Conservation (phyloP, 2,113 vertebrate species). For the Brevimyrus niger region DNA sequence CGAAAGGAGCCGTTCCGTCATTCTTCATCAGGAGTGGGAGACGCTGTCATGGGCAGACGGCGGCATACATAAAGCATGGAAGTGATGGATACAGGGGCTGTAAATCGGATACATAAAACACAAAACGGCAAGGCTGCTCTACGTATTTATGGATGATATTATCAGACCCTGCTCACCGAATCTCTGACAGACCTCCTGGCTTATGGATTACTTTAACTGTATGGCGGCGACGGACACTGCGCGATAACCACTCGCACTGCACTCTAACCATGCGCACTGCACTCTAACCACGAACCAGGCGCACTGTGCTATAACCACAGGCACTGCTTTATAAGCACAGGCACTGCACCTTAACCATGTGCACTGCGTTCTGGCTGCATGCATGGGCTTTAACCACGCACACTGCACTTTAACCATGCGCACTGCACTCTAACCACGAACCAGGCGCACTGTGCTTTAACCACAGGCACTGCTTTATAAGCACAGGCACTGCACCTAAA, state of each 20-base stretch:
- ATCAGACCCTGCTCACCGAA: conserved; percentile 11
- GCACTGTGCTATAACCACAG: background rate
- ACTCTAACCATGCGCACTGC: background rate
- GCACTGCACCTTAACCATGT: background rate
- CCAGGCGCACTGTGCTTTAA: background rate
- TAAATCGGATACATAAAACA: conserved; percentile 11
- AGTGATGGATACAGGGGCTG: conserved; percentile 9
- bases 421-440: background rate
- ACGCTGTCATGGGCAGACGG: background rate
- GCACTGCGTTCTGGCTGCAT: background rate
- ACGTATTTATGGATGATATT: conserved; percentile 19
- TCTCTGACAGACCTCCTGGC: background rate
- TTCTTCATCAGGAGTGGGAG: conserved; percentile 7
- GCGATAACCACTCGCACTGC: background rate
- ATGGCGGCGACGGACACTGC: background rate
- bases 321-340: too few species aligned
- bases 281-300: background rate
- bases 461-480: too few species aligned
- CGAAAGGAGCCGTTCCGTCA: background rate
- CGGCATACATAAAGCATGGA: conserved; percentile 6
- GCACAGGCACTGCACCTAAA: background rate
- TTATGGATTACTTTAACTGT: background rate
- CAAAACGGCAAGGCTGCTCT: conserved; percentile 1
- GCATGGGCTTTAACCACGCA: background rate
- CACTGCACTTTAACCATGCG: too few species aligned